A percentile compares a stretch with the other conserved stretches of the same genome.
Evolutionary conservation across 2,797 vertebrate genomes (phyloP).

Genomic region (Crenichthys baileyi): DNA sequence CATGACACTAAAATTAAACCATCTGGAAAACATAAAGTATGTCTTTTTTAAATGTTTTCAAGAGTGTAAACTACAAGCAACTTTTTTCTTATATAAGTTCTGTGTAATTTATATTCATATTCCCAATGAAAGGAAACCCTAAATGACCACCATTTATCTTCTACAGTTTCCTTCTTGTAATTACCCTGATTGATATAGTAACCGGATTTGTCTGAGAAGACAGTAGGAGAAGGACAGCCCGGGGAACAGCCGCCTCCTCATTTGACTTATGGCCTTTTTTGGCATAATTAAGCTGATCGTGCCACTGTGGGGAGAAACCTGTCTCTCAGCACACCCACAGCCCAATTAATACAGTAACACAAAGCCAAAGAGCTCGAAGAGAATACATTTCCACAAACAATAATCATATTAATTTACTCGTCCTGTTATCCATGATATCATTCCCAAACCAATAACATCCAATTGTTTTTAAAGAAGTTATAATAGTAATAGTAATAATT

Average conservation of each 20-base stretch:
- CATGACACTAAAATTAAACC: background rate
- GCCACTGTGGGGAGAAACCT: slow-evolving; percentile 9
- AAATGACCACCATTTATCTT: slow-evolving; percentile 60
- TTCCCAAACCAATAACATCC: background rate
- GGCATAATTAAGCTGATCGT: slow-evolving; percentile 26
- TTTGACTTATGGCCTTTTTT: slow-evolving; percentile 46
- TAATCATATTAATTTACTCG: background rate
- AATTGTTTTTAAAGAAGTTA: background rate
- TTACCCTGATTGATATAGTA: slow-evolving; percentile 41
- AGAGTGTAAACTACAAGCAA: background rate
- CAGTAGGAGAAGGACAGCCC: slow-evolving; percentile 12
- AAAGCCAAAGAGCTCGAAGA: background rate
- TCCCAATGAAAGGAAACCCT: slow-evolving; percentile 47
- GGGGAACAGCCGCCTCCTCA: slow-evolving; percentile 16
- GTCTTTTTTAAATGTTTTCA: background rate
- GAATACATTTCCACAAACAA: background rate
- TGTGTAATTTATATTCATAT: slow-evolving; percentile 20
- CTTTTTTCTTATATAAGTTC: slow-evolving; percentile 18
- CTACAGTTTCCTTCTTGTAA: slow-evolving; percentile 50
- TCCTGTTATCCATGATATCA: background rate
- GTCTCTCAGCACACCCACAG: slow-evolving; percentile 31
- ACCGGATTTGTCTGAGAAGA: slow-evolving; percentile 42
- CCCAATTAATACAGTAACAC: background rate
- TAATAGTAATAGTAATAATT: too few relatives aligned
- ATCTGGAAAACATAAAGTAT: background rate